Base-by-base conservation (phyloP, 2,888 invertebrate species). In the Rhimphoctona megacephalus region DNA sequence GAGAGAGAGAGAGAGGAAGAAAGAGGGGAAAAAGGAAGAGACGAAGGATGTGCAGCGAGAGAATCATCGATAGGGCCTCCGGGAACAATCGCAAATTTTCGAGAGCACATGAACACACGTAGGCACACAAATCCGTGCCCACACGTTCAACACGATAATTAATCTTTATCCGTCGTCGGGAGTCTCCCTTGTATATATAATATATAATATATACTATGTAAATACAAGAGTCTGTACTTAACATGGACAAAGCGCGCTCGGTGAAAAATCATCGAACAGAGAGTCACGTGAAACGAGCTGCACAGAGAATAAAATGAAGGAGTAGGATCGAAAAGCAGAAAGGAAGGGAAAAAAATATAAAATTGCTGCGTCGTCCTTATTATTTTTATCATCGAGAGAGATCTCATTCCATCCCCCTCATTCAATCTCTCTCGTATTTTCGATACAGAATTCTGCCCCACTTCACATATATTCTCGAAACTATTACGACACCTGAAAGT, bases 131-230 rank as follows among this genome's bases (percentile, higher is more conserved):
- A 80, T 76, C 77, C 66, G 77, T 76, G 49, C 2, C 70, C 43
- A 49, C 61, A 69, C 39, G 66, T 69, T 72, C 73, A 66, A 76
- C 73, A 43, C 69, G 82, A 72, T 85, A 87, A 87, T 85, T 83
- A 87, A 87, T 87, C 81, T 85, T 85, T 83, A 81, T 78, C 81
- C 83, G 78, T 81, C 83, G 84, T 54, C 54, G 25, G 66, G 49
- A 36, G 17, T 36, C 66, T 17, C 52, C 17, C 19, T 30, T 30
- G n/a, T 14, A 22, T 43, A 46, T 46, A 64, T 30, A 57, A 61
- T 25, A 25, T 25, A 57, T 11, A 25, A 22, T 14, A 25, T 57
- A 49, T 49, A 6, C 19, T 19, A 19, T n/a, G 66, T 66, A 72
- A 49, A 61, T 61, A 30, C 22, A 22, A 39, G 30, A 33, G n/a